These are phyloP conservation scores for Octodon degus DNA, from an alignment of 2,113 vertebrate genomes.

Conservation along the genomic window DNA sequence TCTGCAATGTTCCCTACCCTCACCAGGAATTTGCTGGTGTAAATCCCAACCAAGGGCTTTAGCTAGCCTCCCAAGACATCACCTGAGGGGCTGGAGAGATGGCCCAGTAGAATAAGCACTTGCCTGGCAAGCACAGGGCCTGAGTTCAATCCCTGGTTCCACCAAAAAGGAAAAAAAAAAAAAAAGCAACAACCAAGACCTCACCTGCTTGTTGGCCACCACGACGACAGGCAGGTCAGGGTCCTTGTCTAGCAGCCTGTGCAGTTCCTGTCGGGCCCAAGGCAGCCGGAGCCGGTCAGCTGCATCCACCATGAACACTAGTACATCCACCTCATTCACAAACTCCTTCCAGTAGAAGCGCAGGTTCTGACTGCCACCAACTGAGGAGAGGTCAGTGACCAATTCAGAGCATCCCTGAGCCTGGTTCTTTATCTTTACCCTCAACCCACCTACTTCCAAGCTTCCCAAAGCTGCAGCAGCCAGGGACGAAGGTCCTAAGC, in stretches of 20 bases:
- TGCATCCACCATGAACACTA: conserved; percentile 94
- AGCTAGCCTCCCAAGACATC: neutral
- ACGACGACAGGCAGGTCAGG: conserved; percentile 90
- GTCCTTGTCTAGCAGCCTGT: conserved; percentile 88
- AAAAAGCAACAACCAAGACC: neutral
- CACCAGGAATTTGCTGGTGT: too few relatives aligned
- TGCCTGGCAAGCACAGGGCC: too few relatives aligned
- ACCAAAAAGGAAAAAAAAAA: too few relatives aligned
- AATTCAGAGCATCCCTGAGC: conserved; percentile 46
- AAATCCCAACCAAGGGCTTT: rapidly evolving
- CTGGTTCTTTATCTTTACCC: neutral
- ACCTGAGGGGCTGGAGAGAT: conserved; percentile 85
- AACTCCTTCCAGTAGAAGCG: conserved; percentile 93
- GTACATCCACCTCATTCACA: conserved; percentile 90
- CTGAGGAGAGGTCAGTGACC: conserved; percentile 80
- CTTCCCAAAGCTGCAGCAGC: neutral
- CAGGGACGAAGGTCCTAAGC: neutral
- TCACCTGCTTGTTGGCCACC: conserved; percentile 95
- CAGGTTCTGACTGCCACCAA: conserved; percentile 91
- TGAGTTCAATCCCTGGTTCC: too few relatives aligned
- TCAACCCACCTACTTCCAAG: neutral
- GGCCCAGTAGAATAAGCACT: too few relatives aligned
- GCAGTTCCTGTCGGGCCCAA: conserved; percentile 91
- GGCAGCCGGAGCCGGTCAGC: conserved; percentile 90
- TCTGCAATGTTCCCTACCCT: neutral